A percentile compares a stretch with the other conserved stretches of the same genome.
phyloP scores from a whole-genome alignment of 2,113 vertebrate species.

The Pheucticus melanocephalus region DNA sequence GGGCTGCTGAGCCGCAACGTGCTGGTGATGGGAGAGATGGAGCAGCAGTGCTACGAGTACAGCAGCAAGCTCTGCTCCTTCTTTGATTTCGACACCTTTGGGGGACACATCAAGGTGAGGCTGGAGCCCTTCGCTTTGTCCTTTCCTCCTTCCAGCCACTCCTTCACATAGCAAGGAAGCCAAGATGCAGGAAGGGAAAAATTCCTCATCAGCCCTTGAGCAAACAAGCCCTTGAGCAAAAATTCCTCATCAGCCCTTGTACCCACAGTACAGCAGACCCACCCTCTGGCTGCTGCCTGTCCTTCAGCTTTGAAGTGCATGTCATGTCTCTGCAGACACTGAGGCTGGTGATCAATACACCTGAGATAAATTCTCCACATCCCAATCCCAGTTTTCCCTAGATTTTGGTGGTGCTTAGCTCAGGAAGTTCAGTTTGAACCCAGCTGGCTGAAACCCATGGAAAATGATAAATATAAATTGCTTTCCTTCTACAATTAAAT shows the following conservation, averaged over 20 bases:
- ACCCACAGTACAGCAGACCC: neutral
- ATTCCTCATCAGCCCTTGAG: neutral
- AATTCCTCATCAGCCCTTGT: neutral
- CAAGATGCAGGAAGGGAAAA: neutral
- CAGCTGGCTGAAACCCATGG: neutral
- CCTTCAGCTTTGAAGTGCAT: neutral
- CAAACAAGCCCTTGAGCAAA: neutral
- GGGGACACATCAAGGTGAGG: slow-evolving; percentile 93
- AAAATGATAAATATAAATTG: neutral
- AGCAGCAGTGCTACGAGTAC: slow-evolving; percentile 82
- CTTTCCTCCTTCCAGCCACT: neutral
- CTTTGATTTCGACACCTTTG: slow-evolving; percentile 94
- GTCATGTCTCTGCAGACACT: neutral
- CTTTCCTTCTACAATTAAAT: neutral
- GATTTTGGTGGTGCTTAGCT: neutral
- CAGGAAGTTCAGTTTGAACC: neutral
- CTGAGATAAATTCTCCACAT: neutral
- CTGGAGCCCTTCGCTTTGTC: neutral
- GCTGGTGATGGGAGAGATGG: slow-evolving; percentile 85
- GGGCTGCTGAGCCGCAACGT: slow-evolving; percentile 90
- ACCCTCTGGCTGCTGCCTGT: neutral
- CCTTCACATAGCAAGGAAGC: neutral
- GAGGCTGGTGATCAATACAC: neutral
- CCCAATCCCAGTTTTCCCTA: neutral
- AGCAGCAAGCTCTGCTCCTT: slow-evolving; percentile 85